These are phyloP conservation scores for Dendropsophus ebraccatus DNA, from an alignment of 2,113 vertebrate genomes.

Conservation along the genomic window DNA sequence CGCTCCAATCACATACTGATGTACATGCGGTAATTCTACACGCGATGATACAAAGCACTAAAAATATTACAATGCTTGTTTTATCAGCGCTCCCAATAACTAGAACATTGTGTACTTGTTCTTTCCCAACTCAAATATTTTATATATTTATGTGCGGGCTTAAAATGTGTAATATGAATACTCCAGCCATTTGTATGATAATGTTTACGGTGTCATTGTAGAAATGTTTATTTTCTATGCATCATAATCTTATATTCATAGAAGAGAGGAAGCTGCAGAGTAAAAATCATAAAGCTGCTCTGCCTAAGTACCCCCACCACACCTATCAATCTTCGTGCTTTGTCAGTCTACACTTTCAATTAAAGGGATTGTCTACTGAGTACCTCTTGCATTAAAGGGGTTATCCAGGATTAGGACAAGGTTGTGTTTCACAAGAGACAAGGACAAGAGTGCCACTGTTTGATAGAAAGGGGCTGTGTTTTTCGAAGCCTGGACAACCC, in stretches of 20 bases:
- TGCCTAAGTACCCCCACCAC: neutral
- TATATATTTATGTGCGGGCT: neutral
- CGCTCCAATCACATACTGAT: constrained; percentile 27
- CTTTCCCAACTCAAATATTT: neutral
- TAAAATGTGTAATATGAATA: neutral
- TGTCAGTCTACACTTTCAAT: neutral
- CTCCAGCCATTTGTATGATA: neutral
- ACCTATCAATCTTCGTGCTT: no score
- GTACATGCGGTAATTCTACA: constrained; percentile 18
- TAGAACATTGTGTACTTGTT: constrained; percentile 15
- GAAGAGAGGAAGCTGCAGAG: neutral
- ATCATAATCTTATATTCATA: neutral
- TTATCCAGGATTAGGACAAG: no score
- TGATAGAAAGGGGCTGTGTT: no score
- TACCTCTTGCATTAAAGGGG: no score
- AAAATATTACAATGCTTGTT: constrained; percentile 7
- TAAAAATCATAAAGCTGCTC: neutral
- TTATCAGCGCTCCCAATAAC: constrained; percentile 24
- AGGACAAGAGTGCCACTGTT: no score
- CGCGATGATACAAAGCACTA: constrained; percentile 14
- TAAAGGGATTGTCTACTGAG: no score
- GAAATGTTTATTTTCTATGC: neutral
- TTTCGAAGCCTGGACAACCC: no score
- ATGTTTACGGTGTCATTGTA: neutral
- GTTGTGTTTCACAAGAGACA: no score